Evolutionary conservation across 2,888 invertebrate species (phyloP).

Genomic region (Xestoiulus laeticollis): DNA sequence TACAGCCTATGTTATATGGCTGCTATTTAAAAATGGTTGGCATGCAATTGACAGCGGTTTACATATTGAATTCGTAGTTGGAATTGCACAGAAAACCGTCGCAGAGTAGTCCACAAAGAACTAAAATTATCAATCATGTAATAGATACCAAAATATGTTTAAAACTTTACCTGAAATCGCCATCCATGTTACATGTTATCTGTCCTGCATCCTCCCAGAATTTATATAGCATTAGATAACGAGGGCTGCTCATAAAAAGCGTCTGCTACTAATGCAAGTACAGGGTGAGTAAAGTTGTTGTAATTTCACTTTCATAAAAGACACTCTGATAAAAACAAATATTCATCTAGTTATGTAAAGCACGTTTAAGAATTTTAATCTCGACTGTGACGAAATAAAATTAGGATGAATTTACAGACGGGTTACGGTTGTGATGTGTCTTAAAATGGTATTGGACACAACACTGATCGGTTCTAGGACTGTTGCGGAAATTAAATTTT

Average conservation of each 20-base stretch:
- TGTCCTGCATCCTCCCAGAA: neutral
- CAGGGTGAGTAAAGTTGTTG: neutral
- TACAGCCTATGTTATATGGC: neutral
- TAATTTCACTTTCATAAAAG: too few relatives aligned
- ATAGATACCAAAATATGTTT: slow-evolving; percentile 47
- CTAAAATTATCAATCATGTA: neutral
- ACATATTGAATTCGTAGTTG: neutral
- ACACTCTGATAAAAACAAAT: too few relatives aligned
- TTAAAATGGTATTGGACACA: too few relatives aligned
- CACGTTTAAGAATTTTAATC: too few relatives aligned
- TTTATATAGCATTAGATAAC: neutral
- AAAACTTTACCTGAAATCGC: slow-evolving; percentile 5
- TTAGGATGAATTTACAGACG: too few relatives aligned
- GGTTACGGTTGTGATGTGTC: too few relatives aligned
- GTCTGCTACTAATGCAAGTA: neutral
- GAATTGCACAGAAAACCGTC: neutral
- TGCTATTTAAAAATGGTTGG: too few relatives aligned
- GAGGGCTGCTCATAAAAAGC: neutral
- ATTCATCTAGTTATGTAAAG: too few relatives aligned
- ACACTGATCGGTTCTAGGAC: too few relatives aligned
- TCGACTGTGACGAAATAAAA: too few relatives aligned
- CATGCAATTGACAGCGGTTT: neutral
- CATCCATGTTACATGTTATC: slow-evolving; percentile 16
- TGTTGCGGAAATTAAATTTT: too few relatives aligned
- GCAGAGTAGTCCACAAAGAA: neutral